Conservation (phyloP, 2,113 vertebrate species). For the Oenanthe oenanthe region DNA sequence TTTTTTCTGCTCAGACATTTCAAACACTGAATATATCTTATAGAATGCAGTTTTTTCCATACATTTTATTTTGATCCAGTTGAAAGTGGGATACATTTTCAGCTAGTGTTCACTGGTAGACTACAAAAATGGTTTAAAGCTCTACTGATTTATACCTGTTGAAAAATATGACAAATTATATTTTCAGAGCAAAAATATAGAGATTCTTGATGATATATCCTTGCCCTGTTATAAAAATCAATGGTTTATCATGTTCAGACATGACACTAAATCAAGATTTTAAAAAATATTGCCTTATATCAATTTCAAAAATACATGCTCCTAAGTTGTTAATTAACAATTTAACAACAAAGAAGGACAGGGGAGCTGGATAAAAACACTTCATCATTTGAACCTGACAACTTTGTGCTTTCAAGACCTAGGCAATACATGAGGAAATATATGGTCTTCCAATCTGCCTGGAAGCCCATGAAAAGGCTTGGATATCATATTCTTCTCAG, state of each 20-base stretch:
- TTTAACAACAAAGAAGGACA: not conserved
- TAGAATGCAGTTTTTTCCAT: not conserved
- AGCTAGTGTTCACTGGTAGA: not conserved
- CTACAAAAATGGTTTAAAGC: not conserved
- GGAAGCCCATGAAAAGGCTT: not conserved
- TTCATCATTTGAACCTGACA: not conserved
- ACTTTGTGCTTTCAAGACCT: not conserved
- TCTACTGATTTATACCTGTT: not conserved
- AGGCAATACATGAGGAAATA: not conserved
- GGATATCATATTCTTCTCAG: not conserved
- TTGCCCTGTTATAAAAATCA: not conserved
- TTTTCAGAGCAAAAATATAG: not conserved
- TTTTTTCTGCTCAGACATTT: not conserved
- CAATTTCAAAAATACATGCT: not conserved
- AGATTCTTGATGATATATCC: not conserved
- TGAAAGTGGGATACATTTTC: not conserved
- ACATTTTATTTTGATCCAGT: not conserved
- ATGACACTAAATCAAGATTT: not conserved
- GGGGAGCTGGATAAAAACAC: not conserved
- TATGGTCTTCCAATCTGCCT: not conserved
- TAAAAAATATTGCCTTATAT: not conserved
- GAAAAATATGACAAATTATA: not conserved
- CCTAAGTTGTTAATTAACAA: not conserved
- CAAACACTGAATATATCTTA: not conserved
- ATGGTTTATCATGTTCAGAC: not conserved